Percentiles rank a stretch among this genome's conserved stretches.
Conservation (phyloP, 2,113 vertebrate genomes). For the Gallinago media region DNA sequence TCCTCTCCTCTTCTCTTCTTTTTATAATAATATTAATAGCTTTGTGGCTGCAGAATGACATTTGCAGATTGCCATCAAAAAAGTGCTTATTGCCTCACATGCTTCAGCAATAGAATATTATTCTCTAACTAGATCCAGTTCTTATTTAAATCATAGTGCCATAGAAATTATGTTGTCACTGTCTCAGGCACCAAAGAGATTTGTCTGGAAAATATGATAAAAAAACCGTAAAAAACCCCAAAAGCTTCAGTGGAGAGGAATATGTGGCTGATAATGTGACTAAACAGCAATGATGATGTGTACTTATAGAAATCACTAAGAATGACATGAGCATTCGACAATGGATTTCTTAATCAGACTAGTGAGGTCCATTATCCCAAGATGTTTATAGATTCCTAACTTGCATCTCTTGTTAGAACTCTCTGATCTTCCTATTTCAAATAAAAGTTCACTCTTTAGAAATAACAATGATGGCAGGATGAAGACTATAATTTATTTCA, state of each 20-base stretch:
- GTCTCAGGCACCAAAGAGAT: neutral
- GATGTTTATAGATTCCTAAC: slow-evolving; percentile 1
- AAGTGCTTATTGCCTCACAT: neutral
- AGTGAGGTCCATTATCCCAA: neutral
- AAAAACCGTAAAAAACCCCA: neutral
- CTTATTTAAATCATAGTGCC: neutral
- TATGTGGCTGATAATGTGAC: neutral
- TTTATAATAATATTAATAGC: neutral
- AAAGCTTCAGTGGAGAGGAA: neutral
- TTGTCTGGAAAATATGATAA: slow-evolving; percentile 13
- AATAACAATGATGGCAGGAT: neutral
- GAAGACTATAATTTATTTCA: neutral
- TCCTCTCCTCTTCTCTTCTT: neutral
- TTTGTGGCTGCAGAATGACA: neutral
- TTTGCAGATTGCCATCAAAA: neutral
- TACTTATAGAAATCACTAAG: slow-evolving; percentile 18
- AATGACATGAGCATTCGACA: neutral
- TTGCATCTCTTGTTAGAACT: neutral
- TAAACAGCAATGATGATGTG: neutral
- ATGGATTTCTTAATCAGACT: neutral
- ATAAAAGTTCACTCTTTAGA: neutral
- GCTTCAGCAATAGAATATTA: neutral
- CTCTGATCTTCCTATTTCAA: slow-evolving; percentile 22
- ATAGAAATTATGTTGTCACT: neutral
- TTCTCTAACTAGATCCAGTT: neutral